Evolutionary conservation across 2,888 invertebrate genomes (phyloP).

Genomic region (Archips crataeganus): DNA sequence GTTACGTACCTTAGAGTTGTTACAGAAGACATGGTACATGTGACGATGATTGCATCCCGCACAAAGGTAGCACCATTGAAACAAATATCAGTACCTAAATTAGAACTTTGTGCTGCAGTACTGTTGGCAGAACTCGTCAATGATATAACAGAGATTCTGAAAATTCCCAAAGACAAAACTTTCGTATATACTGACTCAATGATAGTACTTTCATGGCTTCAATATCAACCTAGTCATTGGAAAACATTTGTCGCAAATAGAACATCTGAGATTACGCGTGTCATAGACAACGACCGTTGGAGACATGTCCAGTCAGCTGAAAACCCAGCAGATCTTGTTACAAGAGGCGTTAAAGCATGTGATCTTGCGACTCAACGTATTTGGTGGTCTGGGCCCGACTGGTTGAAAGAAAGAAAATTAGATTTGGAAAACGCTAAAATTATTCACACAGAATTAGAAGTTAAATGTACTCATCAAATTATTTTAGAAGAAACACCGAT

Average conservation of each 20-base stretch:
- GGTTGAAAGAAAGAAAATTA: not conserved
- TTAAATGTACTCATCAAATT: not conserved
- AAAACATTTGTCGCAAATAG: not conserved
- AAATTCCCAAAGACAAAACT: not conserved
- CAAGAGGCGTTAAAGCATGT: not conserved
- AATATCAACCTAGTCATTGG: not conserved
- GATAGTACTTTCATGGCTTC: not conserved
- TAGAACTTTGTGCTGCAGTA: not conserved
- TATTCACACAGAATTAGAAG: not conserved
- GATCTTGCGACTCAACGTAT: not conserved
- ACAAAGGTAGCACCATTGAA: conserved; percentile 31
- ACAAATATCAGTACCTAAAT: not conserved
- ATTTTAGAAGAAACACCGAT: conserved; percentile 15
- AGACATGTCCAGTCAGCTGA: conserved; percentile 10
- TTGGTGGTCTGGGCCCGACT: not conserved
- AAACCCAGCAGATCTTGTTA: conserved; percentile 18
- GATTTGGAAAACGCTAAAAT: not conserved
- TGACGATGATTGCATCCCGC: conserved; percentile 26
- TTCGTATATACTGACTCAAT: not conserved
- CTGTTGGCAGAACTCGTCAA: not conserved
- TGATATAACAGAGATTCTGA: not conserved
- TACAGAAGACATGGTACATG: conserved; percentile 13
- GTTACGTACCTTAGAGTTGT: conserved; percentile 24
- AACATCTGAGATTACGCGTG: not conserved
- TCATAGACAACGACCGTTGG: not conserved